Conservation (phyloP, 2,888 invertebrate genomes). For the Drosophila bunnanda region DNA sequence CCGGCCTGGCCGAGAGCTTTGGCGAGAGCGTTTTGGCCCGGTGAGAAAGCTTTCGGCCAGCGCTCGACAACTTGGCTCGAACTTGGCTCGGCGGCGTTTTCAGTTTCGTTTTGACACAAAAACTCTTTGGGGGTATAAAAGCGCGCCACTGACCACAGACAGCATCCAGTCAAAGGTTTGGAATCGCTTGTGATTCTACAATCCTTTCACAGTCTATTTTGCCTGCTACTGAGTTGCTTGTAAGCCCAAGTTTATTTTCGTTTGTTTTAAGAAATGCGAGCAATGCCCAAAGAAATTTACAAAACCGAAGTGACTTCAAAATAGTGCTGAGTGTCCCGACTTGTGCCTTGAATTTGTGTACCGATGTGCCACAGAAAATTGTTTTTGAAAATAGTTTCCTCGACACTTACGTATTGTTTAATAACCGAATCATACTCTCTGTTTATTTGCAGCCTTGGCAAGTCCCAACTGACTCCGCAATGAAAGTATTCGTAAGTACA, state of each 20-base stretch:
- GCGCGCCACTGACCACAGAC: constrained; percentile 84
- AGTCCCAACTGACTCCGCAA: constrained; percentile 75
- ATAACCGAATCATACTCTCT: constrained; percentile 36
- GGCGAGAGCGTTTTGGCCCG: constrained; percentile 28
- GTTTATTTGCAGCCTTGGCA: constrained; percentile 71
- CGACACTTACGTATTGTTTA: constrained; percentile 20
- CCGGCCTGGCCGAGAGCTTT: constrained; percentile 43
- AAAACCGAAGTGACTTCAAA: constrained; percentile 5
- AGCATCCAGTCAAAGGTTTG: constrained; percentile 85
- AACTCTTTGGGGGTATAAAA: constrained; percentile 84
- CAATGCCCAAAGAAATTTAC: background rate
- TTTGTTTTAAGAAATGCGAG: constrained; percentile 12
- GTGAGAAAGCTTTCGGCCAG: constrained; percentile 37
- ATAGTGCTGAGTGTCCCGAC: background rate
- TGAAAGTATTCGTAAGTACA: constrained; percentile 87
- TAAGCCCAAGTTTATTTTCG: constrained; percentile 53
- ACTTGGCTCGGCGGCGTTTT: constrained; percentile 59
- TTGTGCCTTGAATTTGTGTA: constrained; percentile 6
- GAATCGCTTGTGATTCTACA: constrained; percentile 85
- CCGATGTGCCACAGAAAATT: background rate
- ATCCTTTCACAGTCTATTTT: constrained; percentile 79
- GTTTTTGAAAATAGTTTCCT: background rate
- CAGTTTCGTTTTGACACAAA: constrained; percentile 79
- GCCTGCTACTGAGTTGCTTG: constrained; percentile 69
- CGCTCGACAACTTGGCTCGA: constrained; percentile 54